Evolutionary conservation across 2,888 invertebrate genomes (phyloP).

Genomic region (Drepanosiphum platanoidis): DNA sequence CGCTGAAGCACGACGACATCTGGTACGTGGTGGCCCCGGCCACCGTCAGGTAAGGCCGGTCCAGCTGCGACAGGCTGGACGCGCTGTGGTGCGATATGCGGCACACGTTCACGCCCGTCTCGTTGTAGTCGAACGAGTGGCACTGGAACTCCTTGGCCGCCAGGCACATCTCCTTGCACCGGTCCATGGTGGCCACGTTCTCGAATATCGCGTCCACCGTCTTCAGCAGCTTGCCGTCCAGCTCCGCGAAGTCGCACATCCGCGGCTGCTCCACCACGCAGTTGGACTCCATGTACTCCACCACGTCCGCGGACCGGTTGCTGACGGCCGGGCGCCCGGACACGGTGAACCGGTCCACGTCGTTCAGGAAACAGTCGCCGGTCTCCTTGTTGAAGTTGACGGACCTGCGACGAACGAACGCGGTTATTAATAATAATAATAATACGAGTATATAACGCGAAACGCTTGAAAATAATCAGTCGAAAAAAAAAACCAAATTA

Average conservation of each 20-base stretch:
- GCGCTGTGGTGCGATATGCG: slow-evolving; percentile 68
- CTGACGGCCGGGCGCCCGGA: slow-evolving; percentile 61
- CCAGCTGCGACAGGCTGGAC: slow-evolving; percentile 65
- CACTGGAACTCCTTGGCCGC: slow-evolving; percentile 67
- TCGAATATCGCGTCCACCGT: slow-evolving; percentile 67
- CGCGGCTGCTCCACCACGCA: slow-evolving; percentile 67
- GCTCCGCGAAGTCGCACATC: slow-evolving; percentile 67
- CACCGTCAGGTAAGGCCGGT: slow-evolving; percentile 67
- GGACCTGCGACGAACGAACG: slow-evolving; percentile 66
- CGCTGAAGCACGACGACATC: slow-evolving; percentile 68
- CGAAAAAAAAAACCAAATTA: too few species aligned
- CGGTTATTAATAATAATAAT: not conserved
- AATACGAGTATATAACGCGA: not conserved
- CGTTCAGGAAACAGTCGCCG: slow-evolving; percentile 67
- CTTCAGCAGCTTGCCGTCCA: slow-evolving; percentile 66
- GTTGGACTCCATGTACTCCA: slow-evolving; percentile 68
- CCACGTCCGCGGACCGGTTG: slow-evolving; percentile 63
- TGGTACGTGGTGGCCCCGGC: slow-evolving; percentile 67
- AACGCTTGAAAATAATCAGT: too few species aligned
- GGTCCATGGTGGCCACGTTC: slow-evolving; percentile 67
- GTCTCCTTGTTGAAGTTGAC: slow-evolving; percentile 66
- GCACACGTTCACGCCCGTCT: slow-evolving; percentile 67
- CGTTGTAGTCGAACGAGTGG: slow-evolving; percentile 68
- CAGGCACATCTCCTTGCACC: slow-evolving; percentile 67
- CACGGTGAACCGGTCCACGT: slow-evolving; percentile 67